phyloP scores from a whole-genome alignment of 1,140 invertebrate genomes.

The Nilaparvata lugens region DNA sequence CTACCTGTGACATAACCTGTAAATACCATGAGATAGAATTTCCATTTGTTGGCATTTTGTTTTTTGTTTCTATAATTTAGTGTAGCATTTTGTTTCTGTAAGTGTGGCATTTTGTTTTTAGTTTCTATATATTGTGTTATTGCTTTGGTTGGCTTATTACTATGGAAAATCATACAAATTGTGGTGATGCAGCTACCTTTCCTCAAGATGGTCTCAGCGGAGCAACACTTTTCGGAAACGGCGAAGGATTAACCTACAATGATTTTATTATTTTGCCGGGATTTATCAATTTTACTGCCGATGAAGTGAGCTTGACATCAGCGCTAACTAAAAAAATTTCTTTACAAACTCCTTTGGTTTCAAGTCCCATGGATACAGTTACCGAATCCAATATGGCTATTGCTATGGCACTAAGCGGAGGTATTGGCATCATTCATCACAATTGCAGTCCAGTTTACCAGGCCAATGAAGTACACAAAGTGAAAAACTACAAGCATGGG shows the following conservation, averaged over 20 bases:
- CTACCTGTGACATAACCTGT: no score
- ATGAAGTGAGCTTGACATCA: slow-evolving; percentile 84
- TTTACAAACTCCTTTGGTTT: slow-evolving; percentile 88
- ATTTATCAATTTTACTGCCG: slow-evolving; percentile 91
- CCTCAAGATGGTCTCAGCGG: slow-evolving; percentile 63
- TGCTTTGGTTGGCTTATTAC: no score
- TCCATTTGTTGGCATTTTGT: no score
- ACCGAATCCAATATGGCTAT: slow-evolving; percentile 99
- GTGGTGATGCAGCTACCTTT: slow-evolving; percentile 26
- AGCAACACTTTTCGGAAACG: slow-evolving; percentile 67
- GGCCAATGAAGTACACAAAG: slow-evolving; percentile 93
- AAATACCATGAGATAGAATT: no score
- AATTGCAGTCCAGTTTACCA: slow-evolving; percentile 94
- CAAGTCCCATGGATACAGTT: slow-evolving; percentile 99
- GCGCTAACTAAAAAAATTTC: slow-evolving; percentile 83
- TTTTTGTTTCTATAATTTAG: no score
- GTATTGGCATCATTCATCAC: slow-evolving; percentile 89
- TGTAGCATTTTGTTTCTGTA: no score
- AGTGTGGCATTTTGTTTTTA: no score
- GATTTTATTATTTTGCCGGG: slow-evolving; percentile 97
- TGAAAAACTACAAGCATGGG: slow-evolving; percentile 99
- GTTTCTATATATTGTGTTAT: no score
- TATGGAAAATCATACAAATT: slow-evolving; percentile 25
- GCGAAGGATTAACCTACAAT: slow-evolving; percentile 86
- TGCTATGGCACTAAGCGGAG: slow-evolving; percentile 78